Base-by-base conservation (phyloP, 2,797 vertebrate species). In the Oophaga sylvatica region DNA sequence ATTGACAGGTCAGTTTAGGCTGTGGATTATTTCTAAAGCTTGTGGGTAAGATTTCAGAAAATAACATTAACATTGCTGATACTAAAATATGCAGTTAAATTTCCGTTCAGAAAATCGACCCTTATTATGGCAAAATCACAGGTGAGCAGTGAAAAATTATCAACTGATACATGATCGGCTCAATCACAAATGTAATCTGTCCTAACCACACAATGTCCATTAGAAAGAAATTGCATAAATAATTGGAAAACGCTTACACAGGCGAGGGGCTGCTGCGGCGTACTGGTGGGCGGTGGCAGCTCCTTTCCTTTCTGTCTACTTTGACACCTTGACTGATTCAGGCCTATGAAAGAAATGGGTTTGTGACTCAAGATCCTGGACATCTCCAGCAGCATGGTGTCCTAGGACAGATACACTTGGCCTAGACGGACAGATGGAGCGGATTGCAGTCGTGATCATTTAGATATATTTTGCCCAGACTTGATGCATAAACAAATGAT, bases 401-500 rank as follows among this genome's bases (percentile, higher is more conserved):
- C 19, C 22, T 41, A 57, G 73, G 48, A 60, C 17, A 45, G 57
- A 15, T 48, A 60, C 48, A 62, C 63, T 20, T 48, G 63, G 41
- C 41, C 63, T 81, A 65, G 60, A 45, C 31, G n/a, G 29, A n/a
- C 70, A 62, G 53, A 41, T 57, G 81, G 26, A 22, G 35, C 8
- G 8, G 11, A 70, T 57, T 67, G 29, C 57, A 56, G 79, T 22
- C 48, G 11, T 62, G 19, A n/a, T 65, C 12, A 16, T 29, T 4
- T 65, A 85, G 31, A n/a, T 29, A 57, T 9, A 60, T 26, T 71
- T n/a, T 31, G 80, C 80, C 65, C 80, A 83, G 81, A 83, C 81
- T 19, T 67, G 62, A 78, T 77, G 80, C 80, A 83, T 83, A 87
- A 65, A 87, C 68, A 16, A 16, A 70, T 13, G 26, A 48, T 77